Evolutionary conservation across 2,113 vertebrate species (phyloP).

Genomic region (Scopus umbretta): DNA sequence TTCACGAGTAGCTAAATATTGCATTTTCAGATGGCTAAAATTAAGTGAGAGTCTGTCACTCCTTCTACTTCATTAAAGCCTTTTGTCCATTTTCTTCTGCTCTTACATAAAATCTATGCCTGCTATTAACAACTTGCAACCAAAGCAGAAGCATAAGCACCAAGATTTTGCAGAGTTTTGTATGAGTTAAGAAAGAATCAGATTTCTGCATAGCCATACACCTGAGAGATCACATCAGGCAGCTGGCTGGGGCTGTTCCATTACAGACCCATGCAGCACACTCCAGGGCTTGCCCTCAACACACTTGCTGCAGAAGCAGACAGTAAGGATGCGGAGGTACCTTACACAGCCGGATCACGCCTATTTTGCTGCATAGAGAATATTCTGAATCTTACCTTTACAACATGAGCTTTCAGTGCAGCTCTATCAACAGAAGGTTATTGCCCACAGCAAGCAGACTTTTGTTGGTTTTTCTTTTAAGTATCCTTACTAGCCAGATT

Average conservation of each 20-base stretch:
- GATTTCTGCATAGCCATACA: neutral
- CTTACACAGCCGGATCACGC: neutral
- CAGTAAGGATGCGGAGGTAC: accelerated
- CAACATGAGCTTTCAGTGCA: neutral
- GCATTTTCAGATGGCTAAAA: neutral
- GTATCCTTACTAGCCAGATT: neutral
- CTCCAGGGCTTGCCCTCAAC: neutral
- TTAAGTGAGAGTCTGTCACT: neutral
- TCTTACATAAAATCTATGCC: neutral
- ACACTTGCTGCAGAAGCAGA: neutral
- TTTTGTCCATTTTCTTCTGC: neutral
- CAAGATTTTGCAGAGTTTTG: neutral
- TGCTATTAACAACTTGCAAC: neutral
- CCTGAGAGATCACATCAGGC: neutral
- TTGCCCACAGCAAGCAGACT: neutral
- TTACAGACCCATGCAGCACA: accelerated
- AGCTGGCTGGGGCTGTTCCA: neutral
- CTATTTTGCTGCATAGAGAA: neutral
- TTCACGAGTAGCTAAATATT: neutral
- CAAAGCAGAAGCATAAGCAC: neutral
- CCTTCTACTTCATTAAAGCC: neutral
- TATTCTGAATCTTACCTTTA: neutral
- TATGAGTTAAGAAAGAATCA: neutral
- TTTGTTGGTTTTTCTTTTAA: neutral
- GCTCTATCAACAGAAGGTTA: neutral